Base-by-base conservation (phyloP, 2,888 invertebrate species). In the Neuroscelio doddi region DNA sequence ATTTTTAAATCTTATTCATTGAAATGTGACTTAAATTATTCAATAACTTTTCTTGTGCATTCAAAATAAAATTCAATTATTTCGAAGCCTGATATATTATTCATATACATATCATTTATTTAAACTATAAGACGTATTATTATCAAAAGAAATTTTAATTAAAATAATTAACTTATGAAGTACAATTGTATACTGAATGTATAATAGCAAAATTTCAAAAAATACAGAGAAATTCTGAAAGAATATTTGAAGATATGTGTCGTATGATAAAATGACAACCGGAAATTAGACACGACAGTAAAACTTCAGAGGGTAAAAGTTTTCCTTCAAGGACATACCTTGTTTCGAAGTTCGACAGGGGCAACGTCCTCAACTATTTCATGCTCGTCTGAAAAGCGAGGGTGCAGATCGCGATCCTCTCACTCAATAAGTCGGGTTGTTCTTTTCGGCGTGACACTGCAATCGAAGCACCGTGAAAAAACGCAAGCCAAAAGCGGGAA, bases 321-420 rank as follows among this genome's bases (percentile, higher is more conserved):
- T 21, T 21, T 16, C 15, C 16, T 16, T 16, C 4, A 41, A 41
- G 1, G 41, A 12, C 44, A 8, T 44, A 44, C 44, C 44, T 44
- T 44, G 27, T 27, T 44, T 27, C 3, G 41, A 27, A 29, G 42
- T 17, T 41, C 41, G 65, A 70, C 64, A 69, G 49, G 44, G 46
- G 16, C 44, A 32, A n/a, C 9, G 46, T 64, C 39, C 24, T 7
- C 1, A n/a, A 49, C 32, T 46, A 63, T 32, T 51, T 52, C 57
- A 63, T 57, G 38, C 56, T 44, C 34, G 41, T 24, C 41, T 24
- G 5, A 24, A 24, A 10, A 8, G 29, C 38, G 42, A 4, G 15
- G n/a, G 17, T 12, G 30, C 10, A 9, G 41, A 41, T 36, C 26
- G 63, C 39, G 34, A 57, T 51, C 39, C 46, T 36, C 15, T 44